Evolutionary conservation across 2,888 invertebrate genomes (phyloP), one percentile per base, ranked within the genome.

Genomic region (Lissonota sp.): DNA sequence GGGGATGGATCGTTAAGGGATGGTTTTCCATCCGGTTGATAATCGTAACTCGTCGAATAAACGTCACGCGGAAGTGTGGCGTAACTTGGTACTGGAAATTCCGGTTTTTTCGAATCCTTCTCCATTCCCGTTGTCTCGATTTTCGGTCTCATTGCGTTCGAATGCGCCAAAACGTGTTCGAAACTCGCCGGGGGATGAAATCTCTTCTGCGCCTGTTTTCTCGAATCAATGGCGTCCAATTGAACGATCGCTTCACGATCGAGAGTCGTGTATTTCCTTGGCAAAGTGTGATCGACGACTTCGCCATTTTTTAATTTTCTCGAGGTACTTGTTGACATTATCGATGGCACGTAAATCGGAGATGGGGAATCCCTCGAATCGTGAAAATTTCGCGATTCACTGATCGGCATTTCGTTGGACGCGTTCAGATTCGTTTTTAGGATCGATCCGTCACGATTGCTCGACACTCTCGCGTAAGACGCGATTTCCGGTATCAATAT

Each of bases 141-240:
- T 44, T 84, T 75, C 42, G 83, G 80, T 70, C 62, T 77, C 70
- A 62, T 60, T 46, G 46, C 75, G 46, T 85, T 82, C 7, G 58
- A 51, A 49, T 85, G 83, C 3, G 86, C 71, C 3, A 84, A 6
- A 5, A 53, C 76, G 37, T 87, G 86, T 42, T 88, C 87, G 74
- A 89, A 90, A 37, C 82, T 84, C 0, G 90, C 88, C 0, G 90
- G 87, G 1, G 92, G 91, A 72, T 90, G 89, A 63, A 90, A 92
- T 67, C 92, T 85, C 0, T 91, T 87, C 51, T 91, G 90, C 0
- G 88, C 86, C 12, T 87, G 83, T 57, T 85, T 86, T 8, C 49
- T 37, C 53, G 74, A 42, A n/a, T 70, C 57, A 12, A n/a, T 16
- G 0, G 79, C 70, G 46, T 90, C 88, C 40, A 90, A 57, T 44